Percentiles rank a stretch among this genome's conserved stretches.
Conservation (phyloP, 1,140 invertebrate genomes). For the Drosophila nebulosa region DNA sequence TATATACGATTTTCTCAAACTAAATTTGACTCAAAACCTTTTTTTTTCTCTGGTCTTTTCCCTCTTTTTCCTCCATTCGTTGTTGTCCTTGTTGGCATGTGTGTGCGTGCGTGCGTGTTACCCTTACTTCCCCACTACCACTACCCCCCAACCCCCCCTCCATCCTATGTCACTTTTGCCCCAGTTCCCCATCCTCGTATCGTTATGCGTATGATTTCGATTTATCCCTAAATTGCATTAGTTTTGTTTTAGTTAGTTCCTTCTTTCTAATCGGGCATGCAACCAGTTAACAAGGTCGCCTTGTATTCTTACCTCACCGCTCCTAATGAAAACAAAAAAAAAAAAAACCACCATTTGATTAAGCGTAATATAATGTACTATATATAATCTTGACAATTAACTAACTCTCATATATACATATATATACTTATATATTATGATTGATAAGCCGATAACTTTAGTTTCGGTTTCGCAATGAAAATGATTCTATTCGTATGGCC, state of each 20-base stretch:
- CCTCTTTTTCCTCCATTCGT: no score
- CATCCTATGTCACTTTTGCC: no score
- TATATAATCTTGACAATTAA: not conserved
- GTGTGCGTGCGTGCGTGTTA: no score
- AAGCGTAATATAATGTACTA: not conserved
- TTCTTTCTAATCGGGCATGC: constrained; percentile 5
- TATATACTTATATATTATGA: no score
- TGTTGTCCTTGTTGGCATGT: no score
- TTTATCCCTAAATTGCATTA: not conserved
- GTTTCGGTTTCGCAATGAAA: not conserved
- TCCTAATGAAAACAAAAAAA: constrained; percentile 1
- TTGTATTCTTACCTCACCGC: constrained; percentile 17
- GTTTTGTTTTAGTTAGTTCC: constrained; percentile 1
- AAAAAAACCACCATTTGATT: constrained; percentile 5
- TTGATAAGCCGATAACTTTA: not conserved
- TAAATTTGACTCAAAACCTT: no score
- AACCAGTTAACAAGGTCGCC: constrained; percentile 7
- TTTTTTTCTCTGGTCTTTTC: no score
- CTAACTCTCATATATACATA: not conserved
- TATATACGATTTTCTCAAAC: no score
- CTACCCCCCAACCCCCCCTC: no score
- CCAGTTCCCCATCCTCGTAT: no score
- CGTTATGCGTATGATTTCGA: not conserved
- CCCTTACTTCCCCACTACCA: no score
- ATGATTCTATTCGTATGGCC: not conserved